Evolutionary conservation across 2,888 invertebrate genomes (phyloP).

Genomic region (Hanleya hanleyi): DNA sequence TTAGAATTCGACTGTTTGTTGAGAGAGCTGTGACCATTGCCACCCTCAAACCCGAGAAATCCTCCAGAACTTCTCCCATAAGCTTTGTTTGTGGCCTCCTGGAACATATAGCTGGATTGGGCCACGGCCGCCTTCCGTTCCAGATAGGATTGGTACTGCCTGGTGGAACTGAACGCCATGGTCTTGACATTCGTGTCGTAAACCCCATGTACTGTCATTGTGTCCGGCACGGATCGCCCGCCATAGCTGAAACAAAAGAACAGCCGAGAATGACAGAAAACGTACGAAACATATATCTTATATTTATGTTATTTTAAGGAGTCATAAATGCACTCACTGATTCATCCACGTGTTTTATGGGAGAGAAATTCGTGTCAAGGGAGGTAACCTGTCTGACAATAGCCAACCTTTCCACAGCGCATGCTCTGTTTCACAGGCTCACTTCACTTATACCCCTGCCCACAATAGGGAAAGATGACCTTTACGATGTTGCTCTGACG

Average conservation of each 20-base stretch:
- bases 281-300: no score
- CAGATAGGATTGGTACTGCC: conserved; percentile 18
- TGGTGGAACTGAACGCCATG: conserved; percentile 19
- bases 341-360: no score
- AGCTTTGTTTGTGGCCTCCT: background rate
- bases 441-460: no score
- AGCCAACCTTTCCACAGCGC: no score
- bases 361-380: no score
- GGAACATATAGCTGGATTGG: conserved; percentile 22
- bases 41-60: background rate
- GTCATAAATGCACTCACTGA: no score
- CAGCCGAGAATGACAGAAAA: background rate
- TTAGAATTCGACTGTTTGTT: background rate
- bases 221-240: conserved; percentile 20
- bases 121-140: conserved; percentile 22
- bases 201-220: conserved; percentile 27
- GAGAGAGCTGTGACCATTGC: background rate
- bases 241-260: conserved; percentile 9
- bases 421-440: no score
- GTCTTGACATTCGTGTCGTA: conserved; percentile 27
- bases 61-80: background rate
- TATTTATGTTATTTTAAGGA: no score
- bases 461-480: no score
- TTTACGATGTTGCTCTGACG: no score
- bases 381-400: no score